Base-by-base conservation (phyloP, 2,888 invertebrate species). In the Eristalis pertinax region DNA sequence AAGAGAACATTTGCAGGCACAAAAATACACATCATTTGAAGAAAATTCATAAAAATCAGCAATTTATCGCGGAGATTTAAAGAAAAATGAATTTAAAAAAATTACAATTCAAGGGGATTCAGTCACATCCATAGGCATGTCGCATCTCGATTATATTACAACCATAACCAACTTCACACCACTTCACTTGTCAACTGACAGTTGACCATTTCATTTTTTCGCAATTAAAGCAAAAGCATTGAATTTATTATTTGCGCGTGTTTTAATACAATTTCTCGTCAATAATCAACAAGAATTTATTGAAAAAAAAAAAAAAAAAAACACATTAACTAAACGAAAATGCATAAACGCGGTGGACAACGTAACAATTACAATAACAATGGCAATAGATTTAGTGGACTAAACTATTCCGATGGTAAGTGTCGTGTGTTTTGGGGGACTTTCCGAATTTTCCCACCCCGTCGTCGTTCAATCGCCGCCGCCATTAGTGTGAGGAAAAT, bases 391-490 rank as follows among this genome's bases (percentile, higher is more conserved):
- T 92, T 91, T 65, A 89, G 91, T 8, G 78, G 91, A 2, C 81
- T 92, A 0, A 92, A 90, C 74, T 90, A 90, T 69, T 89, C 89
- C 62, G 91, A 90, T 89, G 92, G 93, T 92, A 88, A 84, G 90
- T 26, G 26, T 69, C n/a, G 4, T 15, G 24, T 50, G n/a, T 43
- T 50, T 50, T 50, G 8, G 50, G 2, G 50, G 43, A 43, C 19
- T 50, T 50, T 19, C 38, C 50, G 50, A n/a, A 43, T 19, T 50
- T 50, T 19, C 38, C 50, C 50, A 19, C n/a, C n/a, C 19, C 22
- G 32, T n/a, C n/a, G n/a, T n/a, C n/a, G n/a, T 32, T 8, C 8
- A 24, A n/a, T n/a, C n/a, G 26, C 26, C 26, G 65, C 78, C 69
- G 86, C 79, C 73, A 63, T 78, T 78, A 70, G 81, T 50, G 13